A percentile compares a stretch with the other conserved stretches of the same genome.
phyloP scores from a whole-genome alignment of 2,113 vertebrate species.

The Anhinga anhinga region DNA sequence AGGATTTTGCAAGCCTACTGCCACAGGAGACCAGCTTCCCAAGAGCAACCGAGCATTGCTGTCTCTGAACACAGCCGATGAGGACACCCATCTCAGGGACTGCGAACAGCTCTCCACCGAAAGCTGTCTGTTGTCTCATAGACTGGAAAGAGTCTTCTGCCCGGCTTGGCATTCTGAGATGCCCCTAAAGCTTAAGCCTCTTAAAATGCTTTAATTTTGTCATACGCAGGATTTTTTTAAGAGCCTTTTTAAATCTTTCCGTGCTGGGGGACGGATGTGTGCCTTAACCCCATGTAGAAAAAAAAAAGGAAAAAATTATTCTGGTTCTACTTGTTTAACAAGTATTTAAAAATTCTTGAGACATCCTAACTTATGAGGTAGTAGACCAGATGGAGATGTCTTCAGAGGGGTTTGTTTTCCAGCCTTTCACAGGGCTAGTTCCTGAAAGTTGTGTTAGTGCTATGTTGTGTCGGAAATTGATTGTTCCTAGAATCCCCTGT shows the following conservation, averaged over 20 bases:
- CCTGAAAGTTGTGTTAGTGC: neutral
- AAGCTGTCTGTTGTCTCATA: neutral
- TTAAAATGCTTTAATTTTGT: neutral
- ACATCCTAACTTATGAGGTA: neutral
- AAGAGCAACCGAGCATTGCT: too few relatives aligned
- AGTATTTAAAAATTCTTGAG: neutral
- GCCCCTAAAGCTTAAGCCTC: neutral
- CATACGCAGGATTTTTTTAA: neutral
- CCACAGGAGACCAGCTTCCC: neutral
- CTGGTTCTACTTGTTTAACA: neutral
- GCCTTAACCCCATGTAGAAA: neutral
- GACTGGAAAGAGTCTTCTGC: neutral
- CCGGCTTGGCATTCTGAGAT: neutral
- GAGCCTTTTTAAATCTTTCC: neutral
- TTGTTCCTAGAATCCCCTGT: neutral
- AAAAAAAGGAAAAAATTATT: neutral
- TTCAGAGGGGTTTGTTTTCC: neutral
- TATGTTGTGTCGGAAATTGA: neutral
- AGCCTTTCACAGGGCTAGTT: neutral
- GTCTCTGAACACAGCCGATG: neutral
- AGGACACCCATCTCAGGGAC: neutral
- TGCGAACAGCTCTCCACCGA: fast-evolving
- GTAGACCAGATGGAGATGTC: neutral
- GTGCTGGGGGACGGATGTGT: neutral
- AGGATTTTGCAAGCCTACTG: neutral